Evolutionary conservation across 2,888 invertebrate species (phyloP), one percentile per base, ranked within the genome.

Genomic region (Folsomia manolachei): DNA sequence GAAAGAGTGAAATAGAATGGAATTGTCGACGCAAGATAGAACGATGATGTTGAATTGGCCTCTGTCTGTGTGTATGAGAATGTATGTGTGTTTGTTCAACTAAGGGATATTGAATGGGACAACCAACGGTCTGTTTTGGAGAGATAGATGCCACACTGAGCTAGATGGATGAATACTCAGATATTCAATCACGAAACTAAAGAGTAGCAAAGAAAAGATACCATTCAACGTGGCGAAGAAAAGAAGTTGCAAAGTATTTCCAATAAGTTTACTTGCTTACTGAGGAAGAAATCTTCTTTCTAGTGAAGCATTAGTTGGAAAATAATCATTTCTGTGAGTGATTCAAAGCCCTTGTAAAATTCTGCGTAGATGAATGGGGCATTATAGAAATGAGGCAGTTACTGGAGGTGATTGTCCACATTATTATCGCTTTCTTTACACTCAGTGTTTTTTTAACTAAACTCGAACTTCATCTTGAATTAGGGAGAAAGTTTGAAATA

Each of bases 1-100:
- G 56, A 21, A 56, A 19, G n/a, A 56, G 56, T 62, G 62, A 25
- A 62, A 62, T 62, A 23, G 26, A 52, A 66, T 66, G 27, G 52
- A 27, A 64, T 64, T 64, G 64, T 64, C 39, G 39, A 39, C 4
- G 39, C 4, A 9, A 39, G 39, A 39, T 39, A 39, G 39, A 39
- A 39, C 39, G 39, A 39, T n/a, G n/a, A n/a, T 39, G 39, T 39
- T 39, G 39, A 39, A 39, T 39, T 39, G 39, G 39, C 7, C 39
- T 14, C 7, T 39, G 39, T 39, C 39, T 14, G 39, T 39, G 39
- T 39, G 39, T 39, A 39, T 39, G 39, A 39, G 39, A 9, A 14
- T 39, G 39, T 39, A 39, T 39, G 39, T 9, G 14, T 39, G 39
- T 39, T 4, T 39, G 39, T 39, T 39, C 39, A 39, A 14, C 39